These are phyloP conservation scores for Gryllus longicercus DNA, from an alignment of 2,888 invertebrate genomes.

Conservation along the genomic window DNA sequence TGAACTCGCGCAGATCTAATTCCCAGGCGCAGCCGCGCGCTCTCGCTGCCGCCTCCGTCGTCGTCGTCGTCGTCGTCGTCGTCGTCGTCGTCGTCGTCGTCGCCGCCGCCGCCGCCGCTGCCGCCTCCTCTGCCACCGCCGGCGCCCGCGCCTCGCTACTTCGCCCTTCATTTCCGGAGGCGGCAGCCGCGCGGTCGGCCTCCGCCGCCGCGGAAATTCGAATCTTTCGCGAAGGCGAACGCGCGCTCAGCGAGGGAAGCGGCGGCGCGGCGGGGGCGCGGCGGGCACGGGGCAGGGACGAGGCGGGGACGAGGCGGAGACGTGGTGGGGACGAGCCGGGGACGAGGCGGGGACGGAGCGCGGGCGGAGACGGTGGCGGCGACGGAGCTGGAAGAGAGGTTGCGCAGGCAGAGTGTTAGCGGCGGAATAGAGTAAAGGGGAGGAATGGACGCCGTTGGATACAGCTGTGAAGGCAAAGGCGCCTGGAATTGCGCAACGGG, in stretches of 20 bases:
- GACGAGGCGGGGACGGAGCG: too few species aligned
- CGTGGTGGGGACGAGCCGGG: not conserved
- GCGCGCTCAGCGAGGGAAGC: not conserved
- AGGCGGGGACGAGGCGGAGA: not conserved
- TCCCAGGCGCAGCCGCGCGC: not conserved
- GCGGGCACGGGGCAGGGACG: not conserved
- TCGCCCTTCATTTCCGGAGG: slow-evolving; percentile 6
- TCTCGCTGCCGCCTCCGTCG: not conserved
- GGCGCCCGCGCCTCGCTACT: not conserved
- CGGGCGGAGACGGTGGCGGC: too few species aligned
- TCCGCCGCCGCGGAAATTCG: slow-evolving; percentile 17
- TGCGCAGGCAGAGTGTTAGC: too few species aligned
- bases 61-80: too few species aligned
- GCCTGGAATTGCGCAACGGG: too few species aligned
- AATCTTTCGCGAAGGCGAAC: slow-evolving; percentile 17
- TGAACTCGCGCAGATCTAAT: slow-evolving; percentile 17
- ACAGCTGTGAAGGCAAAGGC: too few species aligned
- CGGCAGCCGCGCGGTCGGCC: slow-evolving; percentile 2
- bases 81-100: not conserved
- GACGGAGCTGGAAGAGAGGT: too few species aligned
- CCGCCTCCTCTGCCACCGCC: not conserved
- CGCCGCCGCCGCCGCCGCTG: not conserved
- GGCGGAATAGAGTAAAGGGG: too few species aligned
- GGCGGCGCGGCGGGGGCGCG: not conserved
- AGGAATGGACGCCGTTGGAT: too few species aligned